Conservation (phyloP, 1,140 invertebrate genomes). For the Cyrtorhinus lividipennis region DNA sequence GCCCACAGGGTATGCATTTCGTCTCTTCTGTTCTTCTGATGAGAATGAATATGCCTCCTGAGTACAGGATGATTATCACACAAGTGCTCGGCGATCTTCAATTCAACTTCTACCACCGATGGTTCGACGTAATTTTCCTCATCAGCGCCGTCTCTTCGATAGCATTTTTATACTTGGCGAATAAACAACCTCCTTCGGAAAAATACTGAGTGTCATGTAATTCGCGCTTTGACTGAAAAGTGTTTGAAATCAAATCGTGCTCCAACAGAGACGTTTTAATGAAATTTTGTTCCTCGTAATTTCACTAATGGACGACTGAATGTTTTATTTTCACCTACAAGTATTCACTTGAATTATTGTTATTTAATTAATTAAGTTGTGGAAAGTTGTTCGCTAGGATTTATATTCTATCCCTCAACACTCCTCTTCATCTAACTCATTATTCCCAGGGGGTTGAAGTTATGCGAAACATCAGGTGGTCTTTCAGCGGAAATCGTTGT, state of each 20-base stretch:
- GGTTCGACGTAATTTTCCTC: constrained; percentile 99
- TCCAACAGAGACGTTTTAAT: neutral
- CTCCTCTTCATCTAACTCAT: too few species aligned
- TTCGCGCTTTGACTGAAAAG: neutral
- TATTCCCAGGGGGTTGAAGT: too few species aligned
- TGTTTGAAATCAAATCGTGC: neutral
- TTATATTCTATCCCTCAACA: too few species aligned
- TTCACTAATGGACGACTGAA: too few species aligned
- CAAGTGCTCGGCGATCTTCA: constrained; percentile 95
- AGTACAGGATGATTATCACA: constrained; percentile 94
- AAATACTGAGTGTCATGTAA: too few species aligned
- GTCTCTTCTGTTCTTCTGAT: constrained; percentile 94
- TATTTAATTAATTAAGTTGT: too few species aligned
- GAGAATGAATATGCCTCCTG: constrained; percentile 98
- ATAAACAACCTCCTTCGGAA: constrained; percentile 57
- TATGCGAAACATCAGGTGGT: too few species aligned
- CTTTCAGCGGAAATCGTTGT: too few species aligned
- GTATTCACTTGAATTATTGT: too few species aligned
- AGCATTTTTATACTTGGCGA: constrained; percentile 85
- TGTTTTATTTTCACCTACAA: too few species aligned
- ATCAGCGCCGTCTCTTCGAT: constrained; percentile 93
- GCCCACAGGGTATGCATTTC: constrained; percentile 98
- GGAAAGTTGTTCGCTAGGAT: too few species aligned
- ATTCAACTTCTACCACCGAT: constrained; percentile 99
- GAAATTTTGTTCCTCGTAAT: neutral